Evolutionary conservation across 2,113 vertebrate species (phyloP), one percentile per base, ranked within the genome.

Genomic region (Callipepla squamata): DNA sequence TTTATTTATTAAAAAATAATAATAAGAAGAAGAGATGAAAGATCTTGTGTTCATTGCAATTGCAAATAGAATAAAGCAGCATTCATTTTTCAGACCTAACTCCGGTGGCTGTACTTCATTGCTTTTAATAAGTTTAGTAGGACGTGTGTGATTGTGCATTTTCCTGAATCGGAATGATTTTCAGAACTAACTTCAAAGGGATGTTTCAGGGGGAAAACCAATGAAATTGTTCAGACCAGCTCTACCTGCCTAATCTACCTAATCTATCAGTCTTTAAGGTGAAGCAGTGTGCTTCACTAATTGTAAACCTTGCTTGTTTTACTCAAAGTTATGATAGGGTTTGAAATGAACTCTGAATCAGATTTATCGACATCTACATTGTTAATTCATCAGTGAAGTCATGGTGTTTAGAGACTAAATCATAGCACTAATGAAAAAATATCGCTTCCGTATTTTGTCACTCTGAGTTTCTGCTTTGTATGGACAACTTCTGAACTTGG

Each of bases 341-440:
- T 86, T 89, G 32, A 89, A 94, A 89, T 85, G 78, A 92, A 53
- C 69, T 61, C 86, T 34, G 89, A 90, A 90, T 92, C 87, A 84
- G 96, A 95, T 94, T 94, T 94, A 92, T 93, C 89, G 86, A 90
- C 86, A 76, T 89, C 91, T 30, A 28, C 11, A 75, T 45, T 81
- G 92, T 65, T 94, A 93, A 95, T 95, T 93, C 88, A 36, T 80
- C 85, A 57, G 23, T 44, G 92, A 90, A 92, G 80, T 70, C 90
- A 11, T 36, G 92, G 85, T 75, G 80, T 76, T 84, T 73, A 40
- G 80, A 89, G 92, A 38, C 80, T 53, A 75, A 93, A 83, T 93
- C 86, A 81, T 90, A 86, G 65, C 9, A 7, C 80, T 95, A 90
- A 96, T 93, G 95, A 96, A 90, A 65, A 95, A 93, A 86, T 86